A percentile compares a stretch with the other conserved stretches of the same genome.
These are phyloP conservation scores for Dryocosmus kuriphilus DNA, from an alignment of 2,888 invertebrate genomes.

Conservation along the genomic window DNA sequence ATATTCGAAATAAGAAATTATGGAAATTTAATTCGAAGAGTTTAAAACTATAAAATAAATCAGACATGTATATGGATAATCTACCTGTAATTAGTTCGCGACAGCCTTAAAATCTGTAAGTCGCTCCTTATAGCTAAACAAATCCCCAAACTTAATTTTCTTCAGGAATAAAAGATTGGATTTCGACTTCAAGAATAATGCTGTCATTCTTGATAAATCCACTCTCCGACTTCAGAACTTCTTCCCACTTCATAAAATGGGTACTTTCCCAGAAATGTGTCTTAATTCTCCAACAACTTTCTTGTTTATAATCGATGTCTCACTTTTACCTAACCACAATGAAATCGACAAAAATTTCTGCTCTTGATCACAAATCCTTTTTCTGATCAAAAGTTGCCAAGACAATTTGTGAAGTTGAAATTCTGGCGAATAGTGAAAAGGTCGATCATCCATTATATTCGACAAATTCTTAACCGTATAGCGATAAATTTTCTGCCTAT, in stretches of 20 bases:
- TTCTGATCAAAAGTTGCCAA: background rate
- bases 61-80: background rate
- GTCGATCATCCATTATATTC: background rate
- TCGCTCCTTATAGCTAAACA: background rate
- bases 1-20: background rate
- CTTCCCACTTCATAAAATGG: slow-evolving; percentile 12
- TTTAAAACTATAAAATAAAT: background rate
- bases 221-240: background rate
- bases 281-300: slow-evolving; percentile 8
- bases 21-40: background rate
- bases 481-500: background rate
- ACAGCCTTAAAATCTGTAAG: background rate
- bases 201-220: background rate
- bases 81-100: background rate
- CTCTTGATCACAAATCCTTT: slow-evolving; percentile 1
- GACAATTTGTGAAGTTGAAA: background rate
- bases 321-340: background rate
- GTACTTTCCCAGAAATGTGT: background rate
- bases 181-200: background rate
- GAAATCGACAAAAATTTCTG: background rate
- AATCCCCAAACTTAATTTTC: background rate
- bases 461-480: background rate
- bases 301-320: background rate
- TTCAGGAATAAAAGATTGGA: background rate
- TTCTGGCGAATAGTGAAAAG: slow-evolving; percentile 6